Base-by-base conservation (phyloP, 2,888 invertebrate species). In the Drosophila meridionalis region DNA sequence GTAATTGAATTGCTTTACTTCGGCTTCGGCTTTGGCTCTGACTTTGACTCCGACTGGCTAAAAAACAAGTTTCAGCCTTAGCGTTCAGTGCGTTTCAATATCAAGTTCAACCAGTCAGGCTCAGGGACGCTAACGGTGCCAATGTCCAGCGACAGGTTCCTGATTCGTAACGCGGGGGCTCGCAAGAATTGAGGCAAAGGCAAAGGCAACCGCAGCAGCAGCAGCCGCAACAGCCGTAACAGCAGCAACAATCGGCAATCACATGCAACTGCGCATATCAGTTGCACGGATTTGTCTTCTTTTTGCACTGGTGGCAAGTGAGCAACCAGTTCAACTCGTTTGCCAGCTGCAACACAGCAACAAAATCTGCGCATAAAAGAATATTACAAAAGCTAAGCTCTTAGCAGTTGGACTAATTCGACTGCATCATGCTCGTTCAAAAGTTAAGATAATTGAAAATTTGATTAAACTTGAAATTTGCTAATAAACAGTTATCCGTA, bases 71-170 rank as follows among this genome's bases (percentile, higher is more conserved):
- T 42, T 55, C 47, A 59, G 69, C 45, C 43, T 71, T 53, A 30
- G 53, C 79, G 82, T 70, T 56, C 76, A 79, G 73, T 76, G 69
- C 65, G 73, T 74, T 87, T 90, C 90, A 89, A 90, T 91, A 91
- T 89, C 91, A 91, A 91, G 91, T 91, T 91, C 91, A 90, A 91
- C 90, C 84, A 90, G 91, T 91, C 82, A 70, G 76, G 63, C 71
- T 65, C 32, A 58, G 73, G 61, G 69, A 74, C 80, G 73, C 74
- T 84, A 84, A 87, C 88, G 89, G 87, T 89, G 40, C 66, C 68
- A 48, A 70, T 64, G 65, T 61, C 59, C 67, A 70, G 67, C 84
- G 74, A 79, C 83, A 82, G 87, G 87, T 87, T 83, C 71, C 72
- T 63, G 57, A 28, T n/a, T 20, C 55, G 30, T 50, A 63, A 65